Conservation (phyloP, 1,140 invertebrate species). For the Daktulosphaira vitifoliae region DNA sequence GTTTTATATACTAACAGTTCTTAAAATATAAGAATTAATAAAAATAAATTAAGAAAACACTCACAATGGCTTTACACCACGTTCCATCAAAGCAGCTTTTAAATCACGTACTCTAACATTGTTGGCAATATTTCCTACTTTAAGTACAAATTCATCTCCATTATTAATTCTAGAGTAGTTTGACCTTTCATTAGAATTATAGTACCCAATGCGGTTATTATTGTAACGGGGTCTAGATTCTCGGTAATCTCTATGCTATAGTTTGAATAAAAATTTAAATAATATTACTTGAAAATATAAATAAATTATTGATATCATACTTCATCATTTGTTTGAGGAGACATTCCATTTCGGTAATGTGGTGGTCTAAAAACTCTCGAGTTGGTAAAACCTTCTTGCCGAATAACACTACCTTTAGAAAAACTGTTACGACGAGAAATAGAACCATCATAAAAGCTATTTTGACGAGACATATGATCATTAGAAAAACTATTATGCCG, state of each 20-base stretch:
- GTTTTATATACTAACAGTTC: too few relatives aligned
- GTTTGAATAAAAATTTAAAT: neutral
- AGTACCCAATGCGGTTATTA: conserved; percentile 3
- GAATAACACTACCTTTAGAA: conserved; percentile 1
- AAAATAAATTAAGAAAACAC: too few relatives aligned
- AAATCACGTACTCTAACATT: conserved; percentile 54
- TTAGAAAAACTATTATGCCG: conserved; percentile 25
- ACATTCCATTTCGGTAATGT: conserved; percentile 9
- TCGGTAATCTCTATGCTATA: conserved; percentile 11
- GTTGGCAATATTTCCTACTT: conserved; percentile 50
- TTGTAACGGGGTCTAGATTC: conserved; percentile 7
- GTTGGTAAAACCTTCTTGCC: conserved; percentile 10
- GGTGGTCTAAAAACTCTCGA: conserved; percentile 19
- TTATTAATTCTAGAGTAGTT: conserved; percentile 17
- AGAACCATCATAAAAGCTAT: neutral
- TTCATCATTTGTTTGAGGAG: conserved; percentile 14
- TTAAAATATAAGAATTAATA: too few relatives aligned
- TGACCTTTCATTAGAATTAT: conserved; percentile 12
- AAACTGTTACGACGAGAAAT: conserved; percentile 18
- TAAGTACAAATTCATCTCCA: conserved; percentile 49
- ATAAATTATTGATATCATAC: neutral
- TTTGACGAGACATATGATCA: neutral
- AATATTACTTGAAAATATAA: neutral
- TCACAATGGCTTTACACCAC: conserved; percentile 51
- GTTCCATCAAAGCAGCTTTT: conserved; percentile 53